Evolutionary conservation across 2,888 invertebrate species (phyloP), one percentile per base, ranked within the genome.

Genomic region (Cryptophagus acutangulus): DNA sequence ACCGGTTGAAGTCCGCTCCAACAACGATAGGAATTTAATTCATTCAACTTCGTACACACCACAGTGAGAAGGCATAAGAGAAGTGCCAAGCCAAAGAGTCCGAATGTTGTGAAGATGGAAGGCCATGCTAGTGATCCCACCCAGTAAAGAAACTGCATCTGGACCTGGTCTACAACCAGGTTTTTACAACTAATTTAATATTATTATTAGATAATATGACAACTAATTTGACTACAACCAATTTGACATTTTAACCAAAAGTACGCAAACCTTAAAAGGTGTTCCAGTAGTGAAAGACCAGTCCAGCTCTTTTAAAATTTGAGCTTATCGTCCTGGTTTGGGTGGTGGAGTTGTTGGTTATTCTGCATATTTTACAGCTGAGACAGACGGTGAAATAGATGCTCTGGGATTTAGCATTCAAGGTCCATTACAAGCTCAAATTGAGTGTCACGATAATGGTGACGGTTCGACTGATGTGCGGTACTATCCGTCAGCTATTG

Each of bases 311-410:
- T 20, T 88, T 0, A 76, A 78, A 38, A 87, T 93, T 54, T 73
- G 80, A 37, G 91, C 89, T 0, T 91, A 84, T 60, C 92, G 92
- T 1, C 90, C 92, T 0, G 92, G 92, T 18, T 73, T 93, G 36
- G 73, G 74, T 42, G 83, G 85, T 9, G 92, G 91, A 8, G 78
- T 91, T 33, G 87, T 87, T 26, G 82, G 81, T n/a, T 81, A 85
- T 62, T 87, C 89, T 2, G 88, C 90, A 0, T 75, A 83, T 46
- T 93, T 93, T 68, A 85, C 86, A 13, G 91, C 92, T 5, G 90
- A 91, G 66, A 90, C 90, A 1, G 88, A 90, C 66, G 91, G 89
- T 6, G 90, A 92, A 70, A 85, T 86, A 33, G 90, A 89, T 46
- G 83, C 85, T 33, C 73, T 92, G 47, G 76, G 84, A 6, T 86